Percentiles rank a stretch among this genome's conserved stretches.
Evolutionary conservation across 2,888 invertebrate genomes (phyloP).

Genomic region (Spisula subtruncata): DNA sequence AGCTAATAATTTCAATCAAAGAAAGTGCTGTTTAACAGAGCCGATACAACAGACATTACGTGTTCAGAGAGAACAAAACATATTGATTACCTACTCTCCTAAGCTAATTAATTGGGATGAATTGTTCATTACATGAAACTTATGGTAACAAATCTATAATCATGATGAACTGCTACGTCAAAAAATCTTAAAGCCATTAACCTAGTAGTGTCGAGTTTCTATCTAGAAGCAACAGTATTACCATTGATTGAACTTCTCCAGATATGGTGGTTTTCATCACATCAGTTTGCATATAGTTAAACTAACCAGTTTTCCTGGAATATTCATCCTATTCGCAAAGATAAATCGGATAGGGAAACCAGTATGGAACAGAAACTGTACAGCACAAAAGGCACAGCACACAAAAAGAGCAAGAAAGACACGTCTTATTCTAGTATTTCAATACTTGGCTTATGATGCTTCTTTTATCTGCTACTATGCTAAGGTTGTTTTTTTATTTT

Average conservation of each 20-base stretch:
- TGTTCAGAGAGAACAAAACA: constrained; percentile 2
- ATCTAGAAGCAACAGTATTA: neutral
- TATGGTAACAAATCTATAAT: constrained; percentile 5
- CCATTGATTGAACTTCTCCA: neutral
- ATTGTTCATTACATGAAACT: constrained; percentile 16
- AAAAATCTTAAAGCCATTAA: neutral
- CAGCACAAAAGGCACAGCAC: too few species aligned
- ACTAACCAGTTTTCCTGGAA: too few species aligned
- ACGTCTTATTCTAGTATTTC: too few species aligned
- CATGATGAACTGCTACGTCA: neutral
- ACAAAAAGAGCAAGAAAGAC: too few species aligned
- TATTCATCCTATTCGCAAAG: too few species aligned
- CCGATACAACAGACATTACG: neutral
- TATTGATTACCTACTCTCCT: constrained; percentile 20
- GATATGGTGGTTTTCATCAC: neutral
- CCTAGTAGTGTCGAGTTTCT: neutral
- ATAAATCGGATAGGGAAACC: too few species aligned
- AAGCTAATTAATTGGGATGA: constrained; percentile 24
- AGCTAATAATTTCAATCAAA: neutral
- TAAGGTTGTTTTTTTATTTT: too few species aligned
- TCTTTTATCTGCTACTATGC: too few species aligned
- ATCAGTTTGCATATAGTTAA: too few species aligned
- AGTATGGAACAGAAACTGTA: too few species aligned
- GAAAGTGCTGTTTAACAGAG: neutral
- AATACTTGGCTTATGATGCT: too few species aligned